Evolutionary conservation across 1,140 invertebrate species (phyloP).

Genomic region (Bombus consobrinus): DNA sequence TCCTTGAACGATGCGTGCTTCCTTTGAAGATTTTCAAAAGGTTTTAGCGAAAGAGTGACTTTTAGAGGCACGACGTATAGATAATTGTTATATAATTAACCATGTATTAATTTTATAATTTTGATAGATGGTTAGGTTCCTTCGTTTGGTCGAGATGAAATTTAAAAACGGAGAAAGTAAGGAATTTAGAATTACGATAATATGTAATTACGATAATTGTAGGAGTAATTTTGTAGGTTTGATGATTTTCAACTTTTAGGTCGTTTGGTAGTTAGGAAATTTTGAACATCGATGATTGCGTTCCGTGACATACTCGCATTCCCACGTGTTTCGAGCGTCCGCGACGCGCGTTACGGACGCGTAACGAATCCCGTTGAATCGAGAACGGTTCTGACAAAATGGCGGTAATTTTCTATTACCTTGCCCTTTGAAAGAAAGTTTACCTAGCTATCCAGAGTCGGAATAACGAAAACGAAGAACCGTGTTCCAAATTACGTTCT

Average conservation of each 20-base stretch:
- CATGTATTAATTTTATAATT: no score
- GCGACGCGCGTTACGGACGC: neutral
- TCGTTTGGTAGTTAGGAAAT: no score
- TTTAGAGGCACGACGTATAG: no score
- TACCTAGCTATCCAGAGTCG: no score
- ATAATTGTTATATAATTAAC: no score
- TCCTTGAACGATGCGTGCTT: neutral
- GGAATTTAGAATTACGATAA: no score
- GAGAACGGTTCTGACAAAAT: slow-evolving; percentile 4
- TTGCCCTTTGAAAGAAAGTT: neutral
- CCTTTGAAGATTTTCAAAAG: neutral
- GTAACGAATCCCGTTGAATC: neutral
- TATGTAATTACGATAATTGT: neutral
- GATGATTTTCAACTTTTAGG: neutral
- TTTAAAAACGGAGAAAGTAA: no score
- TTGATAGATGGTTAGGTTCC: no score
- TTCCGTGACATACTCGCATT: neutral
- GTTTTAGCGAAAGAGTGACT: neutral
- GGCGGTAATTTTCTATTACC: neutral
- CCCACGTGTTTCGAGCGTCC: slow-evolving; percentile 42
- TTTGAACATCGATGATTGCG: neutral
- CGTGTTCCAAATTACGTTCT: neutral
- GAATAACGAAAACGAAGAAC: neutral
- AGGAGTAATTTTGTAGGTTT: neutral
- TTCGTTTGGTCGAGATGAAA: no score